Base-by-base conservation (phyloP, 2,113 vertebrate genomes). In the Xenopus tropicalis region DNA sequence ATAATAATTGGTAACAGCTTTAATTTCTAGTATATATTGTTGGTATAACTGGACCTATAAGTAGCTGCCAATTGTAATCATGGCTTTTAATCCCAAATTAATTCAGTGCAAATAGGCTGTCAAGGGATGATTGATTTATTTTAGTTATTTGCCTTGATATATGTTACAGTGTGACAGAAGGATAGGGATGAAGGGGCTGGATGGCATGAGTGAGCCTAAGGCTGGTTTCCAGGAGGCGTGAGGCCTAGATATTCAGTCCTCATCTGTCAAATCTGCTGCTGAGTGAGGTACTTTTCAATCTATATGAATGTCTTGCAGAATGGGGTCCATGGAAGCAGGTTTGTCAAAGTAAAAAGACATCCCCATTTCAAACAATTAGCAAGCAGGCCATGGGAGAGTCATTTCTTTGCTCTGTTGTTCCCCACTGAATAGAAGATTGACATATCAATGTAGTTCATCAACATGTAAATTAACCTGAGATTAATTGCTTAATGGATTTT, bases 71-170 rank as follows among this genome's bases (percentile, higher is more conserved):
- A 93, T 94, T 93, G 88, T 89, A 85, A 85, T 94, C 93, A 94
- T 87, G 87, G 88, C 83, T 85, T 83, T 90, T 94, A 94, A 96
- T 93, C 93, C 94, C 91, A 94, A 93, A 93, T 94, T 93, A 94
- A 93, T 92, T 91, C 92, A 94, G 93, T 91, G 90, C 93, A 96
- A 95, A 96, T 96, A 92, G 94, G 93, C 91, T 94, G 94, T 95
- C 94, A 94, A 81, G 74, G 87, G 88, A 93, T 93, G 94, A 96
- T 94, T 92, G 93, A 95, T 95, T 89, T 92, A 91, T 86, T 87
- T 88, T 87, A 86, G 88, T 89, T 81, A 87, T 87, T 65, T 88
- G 89, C 83, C 85, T 85, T 89, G 89, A 91, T 91, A 86, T 85
- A 83, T 85, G 82, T 87, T 87, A 86, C 90, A 84, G 87, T 90